phyloP scores from a whole-genome alignment of 2,888 invertebrate genomes.

The Sesia bembeciformis region DNA sequence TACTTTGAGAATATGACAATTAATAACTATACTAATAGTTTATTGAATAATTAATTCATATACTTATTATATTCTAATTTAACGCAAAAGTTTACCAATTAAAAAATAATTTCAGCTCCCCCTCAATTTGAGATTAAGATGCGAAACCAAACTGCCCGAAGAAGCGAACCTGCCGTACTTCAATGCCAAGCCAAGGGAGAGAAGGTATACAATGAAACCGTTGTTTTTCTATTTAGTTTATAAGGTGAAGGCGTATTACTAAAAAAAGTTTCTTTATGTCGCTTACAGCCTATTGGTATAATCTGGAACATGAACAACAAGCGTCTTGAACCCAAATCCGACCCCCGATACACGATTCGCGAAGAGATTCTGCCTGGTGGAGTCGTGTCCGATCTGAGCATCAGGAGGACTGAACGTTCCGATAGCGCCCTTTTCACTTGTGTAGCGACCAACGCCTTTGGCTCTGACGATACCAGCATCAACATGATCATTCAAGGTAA shows the following conservation, averaged over 20 bases:
- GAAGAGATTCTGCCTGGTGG: conserved; percentile 92
- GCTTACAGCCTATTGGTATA: conserved; percentile 85
- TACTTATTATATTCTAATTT: too few relatives aligned
- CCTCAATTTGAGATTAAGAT: conserved; percentile 95
- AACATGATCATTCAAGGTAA: conserved; percentile 94
- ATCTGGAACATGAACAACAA: conserved; percentile 97
- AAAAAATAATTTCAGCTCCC: conserved; percentile 77
- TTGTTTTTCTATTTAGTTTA: not conserved
- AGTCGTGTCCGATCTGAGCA: conserved; percentile 90
- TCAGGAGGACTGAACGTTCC: conserved; percentile 89
- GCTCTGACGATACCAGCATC: conserved; percentile 95
- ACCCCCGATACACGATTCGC: conserved; percentile 88
- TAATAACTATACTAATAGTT: not conserved
- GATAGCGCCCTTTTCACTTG: conserved; percentile 94
- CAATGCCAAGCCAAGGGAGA: conserved; percentile 96
- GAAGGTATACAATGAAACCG: conserved; percentile 59
- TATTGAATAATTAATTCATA: not conserved
- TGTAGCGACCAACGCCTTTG: conserved; percentile 94
- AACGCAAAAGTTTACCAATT: not conserved
- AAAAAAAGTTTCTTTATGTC: not conserved
- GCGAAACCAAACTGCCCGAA: conserved; percentile 91
- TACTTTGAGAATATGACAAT: not conserved
- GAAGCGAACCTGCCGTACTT: conserved; percentile 91
- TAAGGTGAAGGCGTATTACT: not conserved
- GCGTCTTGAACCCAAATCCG: conserved; percentile 90